Base-by-base conservation (phyloP, 2,113 vertebrate species). In the Clinocottus analis region DNA sequence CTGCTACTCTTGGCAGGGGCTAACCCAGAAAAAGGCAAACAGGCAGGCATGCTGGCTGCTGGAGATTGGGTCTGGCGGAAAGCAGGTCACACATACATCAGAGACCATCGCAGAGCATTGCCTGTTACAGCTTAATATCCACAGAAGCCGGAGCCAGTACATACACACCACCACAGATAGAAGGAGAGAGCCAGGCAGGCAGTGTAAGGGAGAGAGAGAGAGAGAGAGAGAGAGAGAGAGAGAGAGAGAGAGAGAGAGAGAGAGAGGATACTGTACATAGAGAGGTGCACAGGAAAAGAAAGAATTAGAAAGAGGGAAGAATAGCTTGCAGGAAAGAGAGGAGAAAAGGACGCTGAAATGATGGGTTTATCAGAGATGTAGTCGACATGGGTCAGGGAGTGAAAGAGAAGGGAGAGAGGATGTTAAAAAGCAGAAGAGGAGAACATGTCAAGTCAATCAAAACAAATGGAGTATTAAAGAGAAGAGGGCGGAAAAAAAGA, bases 51-150 rank as follows among this genome's bases (percentile, higher is more conserved):
- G 68, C 87, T 65, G 83, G 82, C 86, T 86, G 72, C 68, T 82
- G 74, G 89, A 90, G 89, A 90, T 85, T 89, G 89, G 82, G 87
- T 86, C 88, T 87, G 73, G 84, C 63, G 68, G 89, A 93, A 94
- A 93, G 84, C 90, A 92, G 92, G 91, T 94, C 93, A 93, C 88
- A 89, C 84, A 88, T 88, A 91, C 92, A 92, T 91, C 89, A 93
- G 89, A 93, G 89, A 93, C 81, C 81, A 80, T 66, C 49, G 58
- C 84, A 77, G 86, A 60, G 37, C 85, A 56, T 77, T 85, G 85
- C 87, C 83, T 85, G 80, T 86, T 88, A 90, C 79, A 86, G 86
- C 87, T 87, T 91, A 86, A 89, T 90, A 90, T 85, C 86, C 86
- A 90, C 70, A 88, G 80, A 85, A 79, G 83, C 73, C 74, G 64